A percentile compares a stretch with the other conserved stretches of the same genome.
phyloP scores from a whole-genome alignment of 2,113 vertebrate species.

The Peucedramus taeniatus region DNA sequence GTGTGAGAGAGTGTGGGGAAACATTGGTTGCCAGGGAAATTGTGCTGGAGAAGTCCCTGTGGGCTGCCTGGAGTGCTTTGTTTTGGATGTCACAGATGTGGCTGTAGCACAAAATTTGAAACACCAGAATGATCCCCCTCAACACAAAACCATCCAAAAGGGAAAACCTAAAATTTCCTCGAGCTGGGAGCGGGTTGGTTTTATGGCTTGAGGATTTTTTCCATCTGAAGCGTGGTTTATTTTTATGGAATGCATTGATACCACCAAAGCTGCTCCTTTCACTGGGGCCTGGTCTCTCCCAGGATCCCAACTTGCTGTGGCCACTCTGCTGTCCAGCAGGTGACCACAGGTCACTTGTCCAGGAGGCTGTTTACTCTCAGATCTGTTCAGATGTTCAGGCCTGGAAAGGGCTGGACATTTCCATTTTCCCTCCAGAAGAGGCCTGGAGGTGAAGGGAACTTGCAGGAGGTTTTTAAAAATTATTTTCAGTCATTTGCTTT shows the following conservation, averaged over 20 bases:
- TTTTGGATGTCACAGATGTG: background rate
- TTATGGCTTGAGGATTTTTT: background rate
- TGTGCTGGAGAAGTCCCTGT: fast-evolving
- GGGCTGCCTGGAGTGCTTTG: background rate
- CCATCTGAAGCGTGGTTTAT: fast-evolving
- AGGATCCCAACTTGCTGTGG: background rate
- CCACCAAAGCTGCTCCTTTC: background rate
- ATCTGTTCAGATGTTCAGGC: background rate
- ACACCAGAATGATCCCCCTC: background rate
- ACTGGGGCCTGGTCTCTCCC: background rate
- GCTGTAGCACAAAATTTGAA: background rate
- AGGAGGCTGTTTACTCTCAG: background rate
- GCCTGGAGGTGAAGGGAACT: background rate
- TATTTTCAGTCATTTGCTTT: background rate
- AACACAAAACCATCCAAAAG: background rate
- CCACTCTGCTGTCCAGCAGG: background rate
- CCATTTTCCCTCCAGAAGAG: background rate
- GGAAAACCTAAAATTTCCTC: background rate
- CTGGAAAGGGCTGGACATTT: background rate
- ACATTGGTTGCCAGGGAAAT: background rate
- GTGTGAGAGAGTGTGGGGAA: background rate
- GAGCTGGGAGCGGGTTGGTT: background rate
- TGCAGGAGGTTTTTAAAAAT: background rate
- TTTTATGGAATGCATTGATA: background rate
- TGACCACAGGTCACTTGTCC: background rate